Evolutionary conservation across 2,113 vertebrate genomes (phyloP).

Genomic region (Oreochromis aureus): DNA sequence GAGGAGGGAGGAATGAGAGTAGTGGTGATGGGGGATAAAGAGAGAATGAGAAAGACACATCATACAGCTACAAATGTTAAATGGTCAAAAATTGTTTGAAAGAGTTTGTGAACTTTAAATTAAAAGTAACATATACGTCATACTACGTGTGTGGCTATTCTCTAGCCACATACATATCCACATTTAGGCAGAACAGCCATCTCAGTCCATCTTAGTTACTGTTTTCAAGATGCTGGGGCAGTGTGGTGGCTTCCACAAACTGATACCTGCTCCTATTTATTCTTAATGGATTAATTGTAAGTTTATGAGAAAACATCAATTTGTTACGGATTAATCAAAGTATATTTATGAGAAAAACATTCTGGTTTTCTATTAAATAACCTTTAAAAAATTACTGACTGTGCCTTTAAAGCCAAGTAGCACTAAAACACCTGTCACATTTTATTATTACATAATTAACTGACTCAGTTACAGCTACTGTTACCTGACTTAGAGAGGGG

Average conservation of each 20-base stretch:
- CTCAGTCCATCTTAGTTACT: background rate
- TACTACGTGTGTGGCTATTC: fast-evolving
- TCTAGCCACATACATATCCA: background rate
- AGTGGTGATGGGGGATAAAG: background rate
- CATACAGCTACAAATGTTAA: background rate
- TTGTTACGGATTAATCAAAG: background rate
- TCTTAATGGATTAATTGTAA: background rate
- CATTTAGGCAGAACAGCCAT: background rate
- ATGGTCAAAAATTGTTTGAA: background rate
- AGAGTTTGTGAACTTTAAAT: background rate
- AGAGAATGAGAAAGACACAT: background rate
- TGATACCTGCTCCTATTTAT: background rate
- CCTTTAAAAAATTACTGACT: background rate
- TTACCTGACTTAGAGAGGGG: background rate
- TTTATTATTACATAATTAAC: background rate
- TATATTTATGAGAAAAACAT: background rate
- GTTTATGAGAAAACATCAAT: background rate
- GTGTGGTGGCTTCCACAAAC: background rate
- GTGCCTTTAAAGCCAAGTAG: background rate
- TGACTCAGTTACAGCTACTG: background rate
- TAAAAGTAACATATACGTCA: background rate
- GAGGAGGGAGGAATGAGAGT: background rate
- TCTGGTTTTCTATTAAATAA: background rate
- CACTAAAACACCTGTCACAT: background rate
- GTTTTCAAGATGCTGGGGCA: background rate